Base-by-base conservation (phyloP, 2,888 invertebrate species). In the Deilephila porcellus region DNA sequence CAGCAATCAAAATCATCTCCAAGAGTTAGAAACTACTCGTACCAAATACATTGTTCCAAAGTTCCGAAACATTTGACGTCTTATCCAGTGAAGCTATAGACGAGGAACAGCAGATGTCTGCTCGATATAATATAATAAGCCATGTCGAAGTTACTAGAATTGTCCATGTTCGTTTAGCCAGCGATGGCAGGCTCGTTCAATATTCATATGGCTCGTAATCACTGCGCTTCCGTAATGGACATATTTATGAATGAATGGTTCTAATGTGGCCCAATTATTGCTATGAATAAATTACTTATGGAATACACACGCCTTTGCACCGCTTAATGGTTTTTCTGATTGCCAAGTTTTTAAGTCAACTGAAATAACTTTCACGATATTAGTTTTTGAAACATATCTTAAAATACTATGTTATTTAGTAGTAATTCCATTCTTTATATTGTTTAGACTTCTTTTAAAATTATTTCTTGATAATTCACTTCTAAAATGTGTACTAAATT, bases 121-220 rank as follows among this genome's bases (percentile, higher is more conserved):
- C 7, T 25, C 25, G 45, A 25, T 11, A 52, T 25, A 5, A 67
- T 56, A 56, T 56, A 0, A 56, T 56, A 67, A 29, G 14, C 52
- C 20, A 67, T 67, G 52, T 67, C 67, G 67, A 67, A 45, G 20
- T 45, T 17, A 25, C 52, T 67, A 67, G 67, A 52, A 52, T 67
- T 25, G 67, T 52, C 67, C 67, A 52, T 25, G 67, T 67, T 72
- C 62, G 63, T 62, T 62, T 62, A 63, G 52, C 32, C 32, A 32
- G 4, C 60, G 17, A 6, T 29, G 37, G 25, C n/a, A 34, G 72
- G 37, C 78, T 82, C 81, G 82, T 84, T 82, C 81, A 83, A 85
- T 83, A 88, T 88, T 87, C 79, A 88, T 75, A 78, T 63, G 70
- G 64, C 59, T 74, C 75, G 79, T 83, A 85, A 88, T 88, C 83